Evolutionary conservation across 2,888 invertebrate species (phyloP).

Genomic region (Brenthis hecate): DNA sequence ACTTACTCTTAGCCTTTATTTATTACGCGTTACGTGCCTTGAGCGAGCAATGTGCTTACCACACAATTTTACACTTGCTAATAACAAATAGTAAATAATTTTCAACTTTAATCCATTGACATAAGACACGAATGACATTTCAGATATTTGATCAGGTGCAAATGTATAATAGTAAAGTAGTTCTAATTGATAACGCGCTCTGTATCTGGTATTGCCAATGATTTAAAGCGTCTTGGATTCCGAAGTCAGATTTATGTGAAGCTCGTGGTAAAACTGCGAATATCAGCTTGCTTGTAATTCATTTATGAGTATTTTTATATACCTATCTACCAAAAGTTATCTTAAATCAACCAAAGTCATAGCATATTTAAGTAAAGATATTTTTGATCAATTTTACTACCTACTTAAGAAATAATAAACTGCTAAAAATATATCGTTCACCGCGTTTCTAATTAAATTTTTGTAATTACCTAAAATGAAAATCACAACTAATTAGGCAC

Average conservation of each 20-base stretch:
- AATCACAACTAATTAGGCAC: too few relatives aligned
- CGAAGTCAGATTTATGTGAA: constrained; percentile 61
- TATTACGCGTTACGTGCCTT: constrained; percentile 73
- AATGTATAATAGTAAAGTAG: constrained; percentile 50
- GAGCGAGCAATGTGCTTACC: constrained; percentile 61
- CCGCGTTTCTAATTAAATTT: too few relatives aligned
- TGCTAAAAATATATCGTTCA: too few relatives aligned
- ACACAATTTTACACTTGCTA: constrained; percentile 43
- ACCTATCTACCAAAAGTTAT: too few relatives aligned
- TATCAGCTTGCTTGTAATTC: constrained; percentile 30
- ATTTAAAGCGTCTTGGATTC: constrained; percentile 69
- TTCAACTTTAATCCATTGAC: constrained; percentile 41
- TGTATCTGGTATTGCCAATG: constrained; percentile 72
- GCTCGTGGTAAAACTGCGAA: constrained; percentile 45
- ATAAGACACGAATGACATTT: constrained; percentile 34
- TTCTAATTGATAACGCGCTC: constrained; percentile 73
- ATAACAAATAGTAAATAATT: constrained; percentile 42
- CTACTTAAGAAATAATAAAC: too few relatives aligned
- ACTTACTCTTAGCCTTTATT: constrained; percentile 74
- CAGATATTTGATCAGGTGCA: constrained; percentile 31
- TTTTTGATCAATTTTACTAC: too few relatives aligned
- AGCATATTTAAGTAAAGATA: too few relatives aligned
- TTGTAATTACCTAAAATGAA: too few relatives aligned
- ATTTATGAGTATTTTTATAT: constrained; percentile 16
- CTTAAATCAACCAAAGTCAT: too few relatives aligned